Percentiles rank a stretch among this genome's conserved stretches.
These are phyloP conservation scores for Pristionchus fissidentatus DNA, from an alignment of 2,888 invertebrate genomes.

Conservation along the genomic window DNA sequence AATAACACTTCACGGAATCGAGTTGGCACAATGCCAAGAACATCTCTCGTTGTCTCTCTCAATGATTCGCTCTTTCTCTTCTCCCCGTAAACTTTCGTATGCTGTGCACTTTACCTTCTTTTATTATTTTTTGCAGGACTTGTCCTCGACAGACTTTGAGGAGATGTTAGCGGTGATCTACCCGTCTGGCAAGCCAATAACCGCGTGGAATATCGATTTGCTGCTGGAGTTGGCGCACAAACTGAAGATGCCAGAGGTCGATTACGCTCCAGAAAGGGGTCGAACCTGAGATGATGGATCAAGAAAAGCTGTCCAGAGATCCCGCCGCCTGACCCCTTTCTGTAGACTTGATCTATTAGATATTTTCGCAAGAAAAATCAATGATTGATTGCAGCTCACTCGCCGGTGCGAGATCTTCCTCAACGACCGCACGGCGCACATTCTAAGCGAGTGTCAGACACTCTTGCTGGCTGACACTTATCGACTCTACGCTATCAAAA, in stretches of 20 bases:
- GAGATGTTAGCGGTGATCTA: conserved; percentile 15
- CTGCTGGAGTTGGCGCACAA: background rate
- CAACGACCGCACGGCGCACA: background rate
- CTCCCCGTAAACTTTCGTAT: too few species aligned
- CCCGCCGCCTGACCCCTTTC: too few species aligned
- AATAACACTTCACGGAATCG: too few species aligned
- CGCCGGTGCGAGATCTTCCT: conserved; percentile 11
- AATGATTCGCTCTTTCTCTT: too few species aligned
- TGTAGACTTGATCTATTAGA: too few species aligned
- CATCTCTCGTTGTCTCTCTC: too few species aligned
- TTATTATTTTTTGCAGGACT: background rate
- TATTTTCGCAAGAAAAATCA: background rate
- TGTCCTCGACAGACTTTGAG: background rate
- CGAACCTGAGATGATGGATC: too few species aligned
- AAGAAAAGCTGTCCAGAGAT: too few species aligned
- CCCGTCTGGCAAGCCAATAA: conserved; percentile 5
- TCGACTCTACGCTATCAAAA: conserved; percentile 9
- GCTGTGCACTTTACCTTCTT: background rate
- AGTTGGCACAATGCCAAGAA: too few species aligned
- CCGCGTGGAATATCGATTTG: background rate
- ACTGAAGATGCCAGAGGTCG: conserved; percentile 26
- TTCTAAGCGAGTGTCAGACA: background rate
- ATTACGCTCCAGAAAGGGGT: background rate
- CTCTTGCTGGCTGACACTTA: conserved; percentile 6
- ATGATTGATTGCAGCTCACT: background rate